A percentile compares a stretch with the other conserved stretches of the same genome.
These are phyloP conservation scores for Machimus rusticus DNA, from an alignment of 2,888 invertebrate species.

Conservation along the genomic window DNA sequence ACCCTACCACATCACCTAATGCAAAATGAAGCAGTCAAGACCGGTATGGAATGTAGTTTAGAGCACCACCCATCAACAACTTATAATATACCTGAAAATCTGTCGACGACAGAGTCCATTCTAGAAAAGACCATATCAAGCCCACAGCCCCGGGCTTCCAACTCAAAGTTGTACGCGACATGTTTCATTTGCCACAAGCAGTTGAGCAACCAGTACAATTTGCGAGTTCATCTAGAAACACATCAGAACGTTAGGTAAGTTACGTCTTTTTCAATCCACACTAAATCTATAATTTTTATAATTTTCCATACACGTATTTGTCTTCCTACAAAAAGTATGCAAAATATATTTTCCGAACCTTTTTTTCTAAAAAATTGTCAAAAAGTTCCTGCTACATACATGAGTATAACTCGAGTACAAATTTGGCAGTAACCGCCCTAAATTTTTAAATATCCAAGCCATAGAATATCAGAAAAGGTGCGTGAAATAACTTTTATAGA, in stretches of 20 bases:
- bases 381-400: too few species aligned
- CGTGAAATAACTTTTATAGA: too few species aligned
- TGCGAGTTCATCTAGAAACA: slow-evolving; percentile 89
- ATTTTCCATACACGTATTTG: not conserved
- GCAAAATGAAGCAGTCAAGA: slow-evolving; percentile 43
- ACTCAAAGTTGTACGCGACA: slow-evolving; percentile 70
- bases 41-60: slow-evolving; percentile 32
- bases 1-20: slow-evolving; percentile 40
- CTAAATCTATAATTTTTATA: not conserved
- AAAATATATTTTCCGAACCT: too few species aligned
- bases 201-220: slow-evolving; percentile 88
- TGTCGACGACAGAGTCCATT: slow-evolving; percentile 42
- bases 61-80: slow-evolving; percentile 50
- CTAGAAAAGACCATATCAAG: slow-evolving; percentile 50
- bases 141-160: slow-evolving; percentile 57
- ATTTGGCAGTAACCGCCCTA: too few species aligned
- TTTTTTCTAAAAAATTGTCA: too few species aligned
- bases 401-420: too few species aligned
- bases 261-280: not conserved
- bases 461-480: too few species aligned
- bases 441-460: too few species aligned
- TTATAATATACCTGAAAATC: slow-evolving; percentile 48
- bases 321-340: too few species aligned
- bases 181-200: slow-evolving; percentile 89
- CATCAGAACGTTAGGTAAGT: slow-evolving; percentile 78